Evolutionary conservation across 2,113 vertebrate species (phyloP), one percentile per base, ranked within the genome.

Genomic region (Serilophus lunatus): DNA sequence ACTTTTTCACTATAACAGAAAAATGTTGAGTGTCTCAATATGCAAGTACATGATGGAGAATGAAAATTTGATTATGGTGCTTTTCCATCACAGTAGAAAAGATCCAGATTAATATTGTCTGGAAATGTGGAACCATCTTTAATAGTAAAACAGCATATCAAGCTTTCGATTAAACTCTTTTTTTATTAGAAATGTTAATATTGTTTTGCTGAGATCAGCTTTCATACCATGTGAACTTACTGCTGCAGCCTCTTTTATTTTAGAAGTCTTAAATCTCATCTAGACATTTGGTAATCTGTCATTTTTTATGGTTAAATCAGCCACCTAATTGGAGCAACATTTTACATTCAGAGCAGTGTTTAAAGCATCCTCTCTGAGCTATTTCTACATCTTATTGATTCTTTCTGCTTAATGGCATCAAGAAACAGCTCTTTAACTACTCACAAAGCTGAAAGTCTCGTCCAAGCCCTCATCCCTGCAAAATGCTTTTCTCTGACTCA

Each of bases 351-450:
- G n/a, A 90, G 10, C 25, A 64, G n/a, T 50, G 35, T 59, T 54
- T 82, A 60, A 75, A 91, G 7, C 54, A 88, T 70, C 29, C 14
- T 91, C 35, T 82, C 44, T 36, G 38, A 87, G 44, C 51, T 79
- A 77, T 86, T 89, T 89, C 87, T 87, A 51, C n/a, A 25, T 64
- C 12, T 75, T 91, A 76, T 64, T 91, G 84, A 89, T 95, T 68
- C 26, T 79, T 92, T 71, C 83, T 94, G 53, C 13, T 47, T 87
- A 71, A 79, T 56, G 44, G 35, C 65, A 79, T 40, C 24, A 87
- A 77, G 51, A 90, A 92, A 40, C 17, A 40, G 18, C 47, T 91
- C 56, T 29, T 65, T 53, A 80, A 28, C n/a, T 92, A 77, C 23
- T 9, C 71, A 92, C 12, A 80, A 72, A 90, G 9, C 66, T 53